Evolutionary conservation across 2,113 vertebrate species (phyloP), one percentile per base, ranked within the genome.

Genomic region (Microcebus tavaratra): DNA sequence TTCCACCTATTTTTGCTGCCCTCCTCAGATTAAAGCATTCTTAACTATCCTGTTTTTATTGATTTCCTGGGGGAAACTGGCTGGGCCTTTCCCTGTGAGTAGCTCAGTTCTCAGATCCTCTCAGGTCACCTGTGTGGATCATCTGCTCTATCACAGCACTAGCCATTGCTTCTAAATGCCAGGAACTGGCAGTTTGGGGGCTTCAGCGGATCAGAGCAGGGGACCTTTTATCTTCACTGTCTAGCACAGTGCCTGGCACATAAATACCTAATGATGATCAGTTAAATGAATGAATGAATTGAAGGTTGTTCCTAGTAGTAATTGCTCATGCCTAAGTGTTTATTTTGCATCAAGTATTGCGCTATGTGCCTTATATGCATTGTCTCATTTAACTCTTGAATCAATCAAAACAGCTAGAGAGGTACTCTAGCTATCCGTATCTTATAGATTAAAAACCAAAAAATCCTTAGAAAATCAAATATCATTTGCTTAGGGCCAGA

Each of bases 341-440:
- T 63, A 70, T 90, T 95, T 70, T 88, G 39, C 68, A 9, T 45
- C 39, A n/a, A 21, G 2, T 29, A 15, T 34, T 68, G 57, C 53
- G n/a, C 39, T 55, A 8, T 72, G 3, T 94, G 14, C 29, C 31
- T 88, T 73, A 25, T 4, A 39, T 42, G 27, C 36, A 9, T 83
- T 95, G 50, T 84, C 57, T 90, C 29, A 39, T 79, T 88, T n/a
- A 80, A 94, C 79, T 80, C 15, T 88, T 57, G 68, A 53, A 34
- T 89, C 36, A 45, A 17, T 91, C 34, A 85, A 0, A 34, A 36
- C 34, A 57, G 8, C 31, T 63, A 78, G 63, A 82, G 15, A 91
- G 81, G 7, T 82, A 29, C 20, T 45, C 27, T 21, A n/a, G 1
- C 83, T 92, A 80, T 36, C 25, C n/a, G 11, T 50, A 29, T 68